These are phyloP conservation scores for Limnephilus rhombicus DNA, from an alignment of 2,888 invertebrate genomes.

Conservation along the genomic window DNA sequence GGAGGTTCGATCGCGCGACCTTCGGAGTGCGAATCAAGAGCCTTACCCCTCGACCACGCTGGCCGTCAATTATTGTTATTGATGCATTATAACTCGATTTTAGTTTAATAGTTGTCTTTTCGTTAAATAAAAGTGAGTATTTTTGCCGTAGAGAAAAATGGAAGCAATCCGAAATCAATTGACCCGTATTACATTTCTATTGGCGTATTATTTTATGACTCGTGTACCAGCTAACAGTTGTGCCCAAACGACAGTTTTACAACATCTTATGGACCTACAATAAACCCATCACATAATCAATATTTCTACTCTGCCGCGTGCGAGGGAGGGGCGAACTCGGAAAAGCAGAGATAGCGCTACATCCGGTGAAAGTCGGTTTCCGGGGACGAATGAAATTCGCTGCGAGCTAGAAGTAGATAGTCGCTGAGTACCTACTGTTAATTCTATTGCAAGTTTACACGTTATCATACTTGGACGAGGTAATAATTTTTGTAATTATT, in stretches of 20 bases:
- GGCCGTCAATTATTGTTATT: too few species aligned
- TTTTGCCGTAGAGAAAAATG: background rate
- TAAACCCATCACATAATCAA: constrained; percentile 57
- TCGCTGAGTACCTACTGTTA: background rate
- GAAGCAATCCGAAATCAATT: constrained; percentile 43
- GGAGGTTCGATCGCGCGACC: too few species aligned
- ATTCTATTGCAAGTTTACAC: background rate
- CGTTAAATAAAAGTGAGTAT: background rate
- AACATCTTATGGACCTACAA: constrained; percentile 46
- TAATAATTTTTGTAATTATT: background rate
- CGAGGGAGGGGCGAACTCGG: background rate
- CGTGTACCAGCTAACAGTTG: constrained; percentile 36
- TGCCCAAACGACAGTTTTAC: constrained; percentile 53
- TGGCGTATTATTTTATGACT: constrained; percentile 28
- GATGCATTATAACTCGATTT: background rate
- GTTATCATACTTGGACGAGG: background rate
- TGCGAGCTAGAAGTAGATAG: background rate
- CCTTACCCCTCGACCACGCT: too few species aligned
- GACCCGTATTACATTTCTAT: constrained; percentile 38
- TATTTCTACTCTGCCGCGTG: constrained; percentile 28
- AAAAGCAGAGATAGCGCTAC: background rate
- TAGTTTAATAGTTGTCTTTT: background rate
- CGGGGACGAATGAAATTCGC: background rate
- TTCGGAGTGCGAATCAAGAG: too few species aligned
- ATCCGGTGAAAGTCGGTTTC: constrained; percentile 30